These are phyloP conservation scores for Nomada fucata DNA, from an alignment of 2,888 invertebrate species.

Conservation along the genomic window DNA sequence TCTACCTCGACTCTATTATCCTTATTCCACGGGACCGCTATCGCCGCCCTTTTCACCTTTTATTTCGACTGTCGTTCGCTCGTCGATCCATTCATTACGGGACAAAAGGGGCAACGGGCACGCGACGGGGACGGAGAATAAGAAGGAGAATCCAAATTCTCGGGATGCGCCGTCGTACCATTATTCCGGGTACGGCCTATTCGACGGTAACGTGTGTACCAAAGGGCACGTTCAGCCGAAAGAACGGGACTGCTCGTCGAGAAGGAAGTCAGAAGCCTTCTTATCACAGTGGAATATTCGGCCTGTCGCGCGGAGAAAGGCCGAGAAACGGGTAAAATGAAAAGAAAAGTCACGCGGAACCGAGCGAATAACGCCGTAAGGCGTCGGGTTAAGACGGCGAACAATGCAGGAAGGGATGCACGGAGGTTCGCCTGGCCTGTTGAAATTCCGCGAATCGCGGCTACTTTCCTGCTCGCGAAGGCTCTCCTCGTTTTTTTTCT, in stretches of 20 bases:
- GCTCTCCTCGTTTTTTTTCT: background rate
- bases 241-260: slow-evolving; percentile 23
- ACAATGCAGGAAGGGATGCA: slow-evolving; percentile 27
- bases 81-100: slow-evolving; percentile 36
- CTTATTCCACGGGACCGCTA: slow-evolving; percentile 15
- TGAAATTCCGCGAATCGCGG: slow-evolving; percentile 17
- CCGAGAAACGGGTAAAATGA: slow-evolving; percentile 8
- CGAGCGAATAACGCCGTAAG: slow-evolving; percentile 29
- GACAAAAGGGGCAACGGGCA: slow-evolving; percentile 25
- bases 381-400: slow-evolving; percentile 23
- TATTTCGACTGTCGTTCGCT: background rate
- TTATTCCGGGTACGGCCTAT: slow-evolving; percentile 43
- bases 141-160: slow-evolving; percentile 41
- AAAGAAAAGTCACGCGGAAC: background rate
- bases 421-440: slow-evolving; percentile 39
- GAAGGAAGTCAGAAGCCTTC: slow-evolving; percentile 40
- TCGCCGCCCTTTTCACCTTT: background rate
- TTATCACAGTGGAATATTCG: slow-evolving; percentile 62
- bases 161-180: slow-evolving; percentile 17
- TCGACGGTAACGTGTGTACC: slow-evolving; percentile 13
- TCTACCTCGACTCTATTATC: background rate
- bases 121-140: background rate
- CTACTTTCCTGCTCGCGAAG: slow-evolving; percentile 28
- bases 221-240: background rate
- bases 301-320: slow-evolving; percentile 30